These are phyloP conservation scores for Oscheius sp. DNA, from an alignment of 2,888 invertebrate species.

Conservation along the genomic window DNA sequence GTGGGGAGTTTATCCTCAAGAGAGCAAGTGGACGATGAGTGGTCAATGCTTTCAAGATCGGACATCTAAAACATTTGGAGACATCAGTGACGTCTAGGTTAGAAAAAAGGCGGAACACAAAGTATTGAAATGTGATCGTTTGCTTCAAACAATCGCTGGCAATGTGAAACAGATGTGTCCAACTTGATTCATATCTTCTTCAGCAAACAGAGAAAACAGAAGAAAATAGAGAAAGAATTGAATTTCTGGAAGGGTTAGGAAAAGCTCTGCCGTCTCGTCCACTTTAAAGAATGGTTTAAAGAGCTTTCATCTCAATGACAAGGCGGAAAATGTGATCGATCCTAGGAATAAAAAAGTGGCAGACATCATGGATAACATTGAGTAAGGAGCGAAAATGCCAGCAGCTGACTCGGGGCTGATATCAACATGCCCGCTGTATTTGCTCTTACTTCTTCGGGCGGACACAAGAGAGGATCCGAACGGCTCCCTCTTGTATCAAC, in stretches of 20 bases:
- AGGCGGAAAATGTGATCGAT: no score
- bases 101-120: conserved; percentile 8
- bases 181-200: background rate
- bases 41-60: conserved; percentile 53
- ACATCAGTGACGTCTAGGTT: background rate
- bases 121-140: conserved; percentile 4
- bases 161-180: conserved; percentile 13
- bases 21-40: conserved; percentile 52
- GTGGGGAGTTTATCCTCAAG: conserved; percentile 57
- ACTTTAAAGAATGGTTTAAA: no score
- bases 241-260: no score
- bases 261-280: no score
- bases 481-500: conserved; percentile 21
- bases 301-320: no score
- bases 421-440: conserved; percentile 35
- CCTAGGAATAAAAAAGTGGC: background rate
- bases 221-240: no score
- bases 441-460: conserved; percentile 27
- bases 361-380: conserved; percentile 13
- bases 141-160: conserved; percentile 7
- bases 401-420: conserved; percentile 34
- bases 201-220: background rate
- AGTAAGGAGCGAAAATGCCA: conserved; percentile 17
- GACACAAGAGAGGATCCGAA: conserved; percentile 25
- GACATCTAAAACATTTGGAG: conserved; percentile 42